Evolutionary conservation across 1,140 invertebrate genomes (phyloP).

Genomic region (Apis dorsata): DNA sequence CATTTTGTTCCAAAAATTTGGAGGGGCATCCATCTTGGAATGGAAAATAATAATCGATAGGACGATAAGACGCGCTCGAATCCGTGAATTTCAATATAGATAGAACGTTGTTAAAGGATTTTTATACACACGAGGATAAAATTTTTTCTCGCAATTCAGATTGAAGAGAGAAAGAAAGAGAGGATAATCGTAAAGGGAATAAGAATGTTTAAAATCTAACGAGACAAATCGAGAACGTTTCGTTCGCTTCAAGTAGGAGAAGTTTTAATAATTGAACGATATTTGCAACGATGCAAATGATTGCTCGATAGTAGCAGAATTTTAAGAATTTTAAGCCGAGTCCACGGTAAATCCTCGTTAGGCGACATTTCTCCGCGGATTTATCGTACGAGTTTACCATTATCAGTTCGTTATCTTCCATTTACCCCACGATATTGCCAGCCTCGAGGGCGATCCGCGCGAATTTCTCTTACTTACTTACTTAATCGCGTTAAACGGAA

Average conservation of each 20-base stretch:
- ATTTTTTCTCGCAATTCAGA: too few relatives aligned
- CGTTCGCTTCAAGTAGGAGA: not conserved
- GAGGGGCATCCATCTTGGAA: not conserved
- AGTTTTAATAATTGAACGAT: not conserved
- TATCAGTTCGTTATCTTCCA: slow-evolving; percentile 10
- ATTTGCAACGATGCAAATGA: not conserved
- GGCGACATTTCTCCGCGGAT: not conserved
- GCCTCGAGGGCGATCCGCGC: not conserved
- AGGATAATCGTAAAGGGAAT: not conserved
- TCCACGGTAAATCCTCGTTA: slow-evolving; percentile 3
- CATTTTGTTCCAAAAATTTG: not conserved
- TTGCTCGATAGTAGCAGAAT: not conserved
- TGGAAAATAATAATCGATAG: not conserved
- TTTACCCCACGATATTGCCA: slow-evolving; percentile 9
- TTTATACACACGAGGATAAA: too few relatives aligned
- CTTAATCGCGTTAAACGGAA: slow-evolving; percentile 23
- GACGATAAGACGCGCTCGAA: not conserved
- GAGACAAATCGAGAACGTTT: not conserved
- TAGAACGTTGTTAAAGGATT: too few relatives aligned
- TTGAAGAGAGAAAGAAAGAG: too few relatives aligned
- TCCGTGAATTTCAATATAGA: not conserved
- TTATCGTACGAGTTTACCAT: not conserved
- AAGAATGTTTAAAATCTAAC: not conserved
- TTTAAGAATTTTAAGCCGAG: slow-evolving; percentile 16
- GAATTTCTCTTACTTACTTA: slow-evolving; percentile 10